Evolutionary conservation across 1,140 invertebrate genomes (phyloP).

Genomic region (Anastrepha obliqua): DNA sequence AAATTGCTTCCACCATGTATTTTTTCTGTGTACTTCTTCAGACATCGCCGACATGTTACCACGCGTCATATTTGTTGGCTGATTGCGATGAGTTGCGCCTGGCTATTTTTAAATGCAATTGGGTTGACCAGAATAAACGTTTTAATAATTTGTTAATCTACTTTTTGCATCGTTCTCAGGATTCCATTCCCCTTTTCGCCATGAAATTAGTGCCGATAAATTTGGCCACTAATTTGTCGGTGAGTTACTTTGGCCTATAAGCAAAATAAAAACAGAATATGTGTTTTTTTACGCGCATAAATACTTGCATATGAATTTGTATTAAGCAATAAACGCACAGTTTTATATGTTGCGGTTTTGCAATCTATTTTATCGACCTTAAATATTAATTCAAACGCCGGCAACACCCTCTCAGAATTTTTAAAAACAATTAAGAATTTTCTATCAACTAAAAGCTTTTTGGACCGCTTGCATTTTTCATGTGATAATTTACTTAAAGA

Average conservation of each 20-base stretch:
- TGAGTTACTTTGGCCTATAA: constrained; percentile 52
- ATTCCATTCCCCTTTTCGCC: constrained; percentile 59
- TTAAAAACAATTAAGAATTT: too few species aligned
- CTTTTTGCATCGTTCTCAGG: constrained; percentile 62
- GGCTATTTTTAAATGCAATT: constrained; percentile 62
- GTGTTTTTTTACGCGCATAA: too few species aligned
- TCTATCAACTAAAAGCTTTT: too few species aligned
- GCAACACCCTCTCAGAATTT: too few species aligned
- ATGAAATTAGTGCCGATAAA: constrained; percentile 63
- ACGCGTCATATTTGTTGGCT: constrained; percentile 59
- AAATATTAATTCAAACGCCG: too few species aligned
- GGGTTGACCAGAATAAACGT: constrained; percentile 59
- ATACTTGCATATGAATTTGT: too few species aligned
- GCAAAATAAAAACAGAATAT: too few species aligned
- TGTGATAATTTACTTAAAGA: too few species aligned
- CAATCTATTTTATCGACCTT: too few species aligned
- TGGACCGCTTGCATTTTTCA: too few species aligned
- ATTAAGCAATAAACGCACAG: too few species aligned
- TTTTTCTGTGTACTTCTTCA: constrained; percentile 60
- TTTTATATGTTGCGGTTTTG: too few species aligned
- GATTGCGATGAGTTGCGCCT: constrained; percentile 60
- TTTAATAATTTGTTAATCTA: constrained; percentile 63
- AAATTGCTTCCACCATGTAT: constrained; percentile 59
- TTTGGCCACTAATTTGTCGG: constrained; percentile 61
- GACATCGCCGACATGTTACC: constrained; percentile 62